These are phyloP conservation scores for Torymus tubicola DNA, from an alignment of 2,888 invertebrate genomes.

Conservation along the genomic window DNA sequence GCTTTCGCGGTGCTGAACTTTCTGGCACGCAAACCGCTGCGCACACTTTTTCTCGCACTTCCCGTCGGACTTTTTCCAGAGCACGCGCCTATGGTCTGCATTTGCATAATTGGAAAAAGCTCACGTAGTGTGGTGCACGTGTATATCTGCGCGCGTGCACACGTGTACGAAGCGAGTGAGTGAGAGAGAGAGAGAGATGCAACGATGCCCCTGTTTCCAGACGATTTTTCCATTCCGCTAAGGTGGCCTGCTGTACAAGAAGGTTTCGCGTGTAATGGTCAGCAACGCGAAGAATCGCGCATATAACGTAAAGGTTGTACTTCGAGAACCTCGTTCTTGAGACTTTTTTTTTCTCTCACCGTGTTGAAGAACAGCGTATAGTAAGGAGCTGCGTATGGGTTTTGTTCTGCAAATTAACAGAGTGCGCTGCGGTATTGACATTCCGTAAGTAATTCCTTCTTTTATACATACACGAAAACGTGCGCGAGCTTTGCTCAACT, in stretches of 20 bases:
- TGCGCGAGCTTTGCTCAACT: no score
- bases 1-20: conserved; percentile 36
- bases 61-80: conserved; percentile 1
- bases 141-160: background rate
- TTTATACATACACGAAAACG: no score
- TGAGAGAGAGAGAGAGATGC: conserved; percentile 1
- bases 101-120: conserved; percentile 54
- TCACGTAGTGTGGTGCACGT: background rate
- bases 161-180: background rate
- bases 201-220: background rate
- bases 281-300: no score
- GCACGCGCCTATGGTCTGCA: background rate
- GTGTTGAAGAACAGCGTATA: no score
- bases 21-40: conserved; percentile 37
- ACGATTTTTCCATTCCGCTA: background rate
- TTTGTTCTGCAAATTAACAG: no score
- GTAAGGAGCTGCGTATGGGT: no score
- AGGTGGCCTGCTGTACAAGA: background rate
- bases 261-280: no score
- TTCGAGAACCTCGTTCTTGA: no score
- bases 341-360: no score
- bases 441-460: no score
- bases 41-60: conserved; percentile 47
- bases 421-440: no score
- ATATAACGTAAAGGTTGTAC: no score